Conservation (phyloP, 1,140 invertebrate genomes). For the Brachionus paranguensis region DNA sequence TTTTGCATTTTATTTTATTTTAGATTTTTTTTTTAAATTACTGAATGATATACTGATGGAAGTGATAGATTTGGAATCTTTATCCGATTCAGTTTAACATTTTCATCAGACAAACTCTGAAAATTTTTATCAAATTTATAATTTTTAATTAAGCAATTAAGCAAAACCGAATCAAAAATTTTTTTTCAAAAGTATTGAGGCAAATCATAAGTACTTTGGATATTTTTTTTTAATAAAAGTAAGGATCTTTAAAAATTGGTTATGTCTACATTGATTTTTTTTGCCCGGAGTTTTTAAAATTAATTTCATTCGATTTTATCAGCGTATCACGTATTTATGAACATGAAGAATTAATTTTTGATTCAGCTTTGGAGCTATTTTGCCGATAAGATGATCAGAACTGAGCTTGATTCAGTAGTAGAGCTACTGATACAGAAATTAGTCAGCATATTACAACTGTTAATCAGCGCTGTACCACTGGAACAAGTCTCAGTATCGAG, state of each 20-base stretch:
- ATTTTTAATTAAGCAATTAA: background rate
- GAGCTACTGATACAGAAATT: slow-evolving; percentile 40
- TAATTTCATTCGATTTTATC: background rate
- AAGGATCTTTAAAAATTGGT: background rate
- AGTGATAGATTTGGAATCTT: slow-evolving; percentile 36
- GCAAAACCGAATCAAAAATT: background rate
- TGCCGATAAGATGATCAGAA: background rate
- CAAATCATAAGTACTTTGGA: background rate
- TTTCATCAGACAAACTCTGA: slow-evolving; percentile 29
- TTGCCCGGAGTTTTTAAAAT: background rate
- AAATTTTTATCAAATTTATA: background rate
- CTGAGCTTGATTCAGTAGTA: slow-evolving; percentile 39
- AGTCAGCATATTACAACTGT: slow-evolving; percentile 28
- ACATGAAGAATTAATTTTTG: background rate
- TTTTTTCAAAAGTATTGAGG: background rate
- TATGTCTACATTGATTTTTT: background rate
- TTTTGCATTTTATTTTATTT: background rate
- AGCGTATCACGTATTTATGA: background rate
- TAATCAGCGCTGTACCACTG: slow-evolving; percentile 40
- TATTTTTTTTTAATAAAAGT: background rate
- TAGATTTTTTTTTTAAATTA: background rate
- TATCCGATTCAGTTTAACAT: slow-evolving; percentile 16
- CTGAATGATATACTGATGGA: slow-evolving; percentile 34
- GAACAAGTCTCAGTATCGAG: background rate
- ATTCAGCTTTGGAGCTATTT: background rate